Conservation (phyloP, 1,140 invertebrate genomes). For the Brachionus sp. region DNA sequence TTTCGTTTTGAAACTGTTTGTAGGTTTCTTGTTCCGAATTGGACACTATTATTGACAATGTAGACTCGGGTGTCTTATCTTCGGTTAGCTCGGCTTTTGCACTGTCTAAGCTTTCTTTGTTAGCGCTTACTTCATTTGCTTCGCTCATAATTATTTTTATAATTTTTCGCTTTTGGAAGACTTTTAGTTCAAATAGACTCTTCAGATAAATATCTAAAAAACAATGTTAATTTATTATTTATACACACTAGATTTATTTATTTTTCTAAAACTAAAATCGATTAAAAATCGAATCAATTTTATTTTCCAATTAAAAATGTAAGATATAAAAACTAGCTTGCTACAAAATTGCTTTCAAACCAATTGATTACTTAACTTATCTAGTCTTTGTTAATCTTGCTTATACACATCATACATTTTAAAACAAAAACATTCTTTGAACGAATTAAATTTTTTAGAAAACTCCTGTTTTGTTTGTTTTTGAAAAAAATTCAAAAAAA, state of each 20-base stretch:
- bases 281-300: background rate
- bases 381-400: no score
- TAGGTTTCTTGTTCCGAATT: background rate
- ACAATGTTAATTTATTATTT: background rate
- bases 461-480: no score
- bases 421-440: no score
- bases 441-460: no score
- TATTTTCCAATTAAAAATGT: background rate
- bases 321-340: no score
- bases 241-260: background rate
- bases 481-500: no score
- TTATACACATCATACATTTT: no score
- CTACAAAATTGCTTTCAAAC: no score
- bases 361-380: no score
- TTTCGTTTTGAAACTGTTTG: slow-evolving; percentile 31
- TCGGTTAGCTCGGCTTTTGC: background rate
- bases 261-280: background rate
- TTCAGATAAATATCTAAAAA: background rate
- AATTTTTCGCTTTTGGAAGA: background rate
- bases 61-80: background rate
- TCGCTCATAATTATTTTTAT: background rate
- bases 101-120: background rate
- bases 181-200: background rate
- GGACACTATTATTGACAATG: background rate
- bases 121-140: background rate